Base-by-base conservation (phyloP, 2,113 vertebrate genomes). In the Pica pica region DNA sequence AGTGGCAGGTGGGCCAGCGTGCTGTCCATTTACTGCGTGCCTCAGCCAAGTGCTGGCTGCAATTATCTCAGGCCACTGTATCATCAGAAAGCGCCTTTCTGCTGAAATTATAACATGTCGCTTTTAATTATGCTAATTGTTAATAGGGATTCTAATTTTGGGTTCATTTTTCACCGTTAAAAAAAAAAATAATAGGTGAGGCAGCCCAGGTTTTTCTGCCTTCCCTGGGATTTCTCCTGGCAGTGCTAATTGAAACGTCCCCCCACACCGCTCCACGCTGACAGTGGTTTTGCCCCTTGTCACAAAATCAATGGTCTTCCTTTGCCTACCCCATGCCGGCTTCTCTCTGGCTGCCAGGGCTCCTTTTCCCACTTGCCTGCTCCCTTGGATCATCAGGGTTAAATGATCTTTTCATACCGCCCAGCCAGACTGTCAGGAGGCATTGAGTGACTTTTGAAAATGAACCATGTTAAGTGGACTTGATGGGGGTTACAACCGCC, bases 251-350 rank as follows among this genome's bases (percentile, higher is more conserved):
- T 99, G 98, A 99, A 99, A 99, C 89, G 95, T 99, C 98, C 97
- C 97, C 96, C 97, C 81, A 50, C 92, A 67, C 97, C 11, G 70
- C 98, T 98, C 97, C 13, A 35, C 23, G 95, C 98, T 99, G 98
- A 98, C 97, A 98, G 98, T 95, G 97, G 97, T 97, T 98, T 98
- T 98, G 98, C 97, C 98, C 98, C 98, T 98, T 99, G 99, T 99
- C 98, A 99, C 98, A 99, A 99, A 99, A 99, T 99, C 99, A 97
- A 99, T 99, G 97, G 85, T 91, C 91, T 92, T 73, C 39, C 53
- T 70, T 61, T 82, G 69, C 83, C 87, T 70, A 59, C 81, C 79
- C 79, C 44, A 9, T 10, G 7, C 82, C 0, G 5, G 50, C 93
- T 96, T 64, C 55, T 94, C 93, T 94, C 97, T 64, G 91, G 98